Base-by-base conservation (phyloP, 2,888 invertebrate genomes). In the Chloroclysta siterata region DNA sequence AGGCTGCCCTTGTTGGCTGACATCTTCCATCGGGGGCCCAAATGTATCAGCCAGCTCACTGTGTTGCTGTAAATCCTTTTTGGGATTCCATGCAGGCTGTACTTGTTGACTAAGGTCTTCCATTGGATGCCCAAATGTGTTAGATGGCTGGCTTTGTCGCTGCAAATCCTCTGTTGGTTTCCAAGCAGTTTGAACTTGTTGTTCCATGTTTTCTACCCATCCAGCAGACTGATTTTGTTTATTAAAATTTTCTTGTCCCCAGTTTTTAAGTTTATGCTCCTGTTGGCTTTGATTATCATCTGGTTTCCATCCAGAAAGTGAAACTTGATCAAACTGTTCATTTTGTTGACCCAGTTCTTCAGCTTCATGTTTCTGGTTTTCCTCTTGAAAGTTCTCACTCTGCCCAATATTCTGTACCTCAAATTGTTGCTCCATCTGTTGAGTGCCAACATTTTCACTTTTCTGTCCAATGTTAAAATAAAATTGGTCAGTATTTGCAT, bases 341-440 rank as follows among this genome's bases (percentile, higher is more conserved):
- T 60, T 63, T 14, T 70, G 42, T 11, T 65, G 60, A 11, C 33
- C 54, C 17, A 66, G 62, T 28, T 68, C 55, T 15, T 70, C 46
- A 28, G 59, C 14, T 48, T 60, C 69, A 48, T 61, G 66, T 59
- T 66, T 41, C 17, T 59, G 42, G 8, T 53, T 65, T 68, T 71
- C 69, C 66, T 75, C 73, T 2, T 66, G 64, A 13, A 68, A 53
- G 46, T 65, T 66, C 56, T 65, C 65, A 59, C 64, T 71, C 58
- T 65, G 57, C 17, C 60, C 73, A 50, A 74, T 65, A 15, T 71
- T 59, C 1, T 50, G 53, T 15, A 44, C 33, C 62, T 68, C 65
- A 44, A 72, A 57, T 56, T 74, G 67, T 71, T 72, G 69, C 7
- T 69, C 66, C 36, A 61, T 48, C 57, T 72, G 71, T 60, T 76